phyloP scores from a whole-genome alignment of 2,888 invertebrate genomes.

The Blomia tropicalis region DNA sequence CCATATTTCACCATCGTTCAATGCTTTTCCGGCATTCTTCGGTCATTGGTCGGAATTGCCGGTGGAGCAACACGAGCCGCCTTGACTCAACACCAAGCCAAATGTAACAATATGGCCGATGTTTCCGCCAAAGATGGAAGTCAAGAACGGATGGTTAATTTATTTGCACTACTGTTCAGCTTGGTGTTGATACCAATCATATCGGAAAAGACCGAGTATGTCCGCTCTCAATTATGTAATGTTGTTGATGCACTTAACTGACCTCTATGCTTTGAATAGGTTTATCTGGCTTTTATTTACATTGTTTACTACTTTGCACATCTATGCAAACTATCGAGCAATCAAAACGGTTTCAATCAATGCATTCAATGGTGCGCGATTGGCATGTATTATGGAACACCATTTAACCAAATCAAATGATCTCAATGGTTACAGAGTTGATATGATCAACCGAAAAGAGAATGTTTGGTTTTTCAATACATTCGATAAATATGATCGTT shows the following conservation, averaged over 20 bases:
- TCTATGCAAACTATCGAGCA: constrained; percentile 71
- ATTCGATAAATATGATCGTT: not conserved
- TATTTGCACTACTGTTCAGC: constrained; percentile 63
- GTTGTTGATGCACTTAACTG: constrained; percentile 6
- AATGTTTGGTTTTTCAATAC: constrained; percentile 40
- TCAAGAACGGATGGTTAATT: constrained; percentile 88
- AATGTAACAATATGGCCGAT: constrained; percentile 77
- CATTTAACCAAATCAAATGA: not conserved
- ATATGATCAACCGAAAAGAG: constrained; percentile 53
- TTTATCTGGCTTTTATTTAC: constrained; percentile 56
- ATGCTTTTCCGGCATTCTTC: constrained; percentile 56
- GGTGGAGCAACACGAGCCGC: constrained; percentile 84
- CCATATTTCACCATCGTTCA: constrained; percentile 39
- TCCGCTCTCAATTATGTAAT: constrained; percentile 18
- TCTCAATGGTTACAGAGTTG: constrained; percentile 44
- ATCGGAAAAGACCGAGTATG: constrained; percentile 34
- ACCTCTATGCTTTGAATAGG: constrained; percentile 34
- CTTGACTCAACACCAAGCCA: constrained; percentile 72
- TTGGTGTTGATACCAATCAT: constrained; percentile 54
- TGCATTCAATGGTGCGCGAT: constrained; percentile 62
- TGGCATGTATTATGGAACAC: constrained; percentile 49
- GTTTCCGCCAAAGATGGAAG: constrained; percentile 86
- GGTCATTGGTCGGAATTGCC: constrained; percentile 67
- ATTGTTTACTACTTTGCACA: constrained; percentile 56
- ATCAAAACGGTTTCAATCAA: constrained; percentile 61